phyloP scores from a whole-genome alignment of 2,113 vertebrate genomes.

The Prionailurus bengalensis region DNA sequence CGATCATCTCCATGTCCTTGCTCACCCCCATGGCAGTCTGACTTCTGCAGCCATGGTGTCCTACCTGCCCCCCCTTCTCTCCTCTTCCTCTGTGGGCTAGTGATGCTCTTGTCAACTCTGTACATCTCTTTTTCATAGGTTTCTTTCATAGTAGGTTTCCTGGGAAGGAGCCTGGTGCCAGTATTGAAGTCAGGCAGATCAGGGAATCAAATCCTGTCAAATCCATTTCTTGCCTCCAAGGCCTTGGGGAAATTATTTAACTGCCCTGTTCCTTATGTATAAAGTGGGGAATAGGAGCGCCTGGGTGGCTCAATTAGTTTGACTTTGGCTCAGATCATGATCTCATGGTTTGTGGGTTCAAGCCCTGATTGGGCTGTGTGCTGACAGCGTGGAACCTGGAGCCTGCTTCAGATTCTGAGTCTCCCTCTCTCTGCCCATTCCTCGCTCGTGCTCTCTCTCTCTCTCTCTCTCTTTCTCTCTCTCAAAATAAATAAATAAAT shows the following conservation, averaged over 20 bases:
- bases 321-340: too few species aligned
- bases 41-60: neutral
- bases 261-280: neutral
- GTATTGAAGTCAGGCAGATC: neutral
- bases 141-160: neutral
- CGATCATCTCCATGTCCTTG: neutral
- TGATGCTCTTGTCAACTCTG: neutral
- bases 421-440: too few species aligned
- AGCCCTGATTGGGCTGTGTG: too few species aligned
- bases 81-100: neutral
- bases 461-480: too few species aligned
- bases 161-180: neutral
- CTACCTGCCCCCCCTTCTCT: neutral
- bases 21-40: neutral
- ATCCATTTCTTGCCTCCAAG: neutral
- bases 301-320: too few species aligned
- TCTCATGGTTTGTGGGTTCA: too few species aligned
- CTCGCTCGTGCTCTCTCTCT: too few species aligned
- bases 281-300: neutral
- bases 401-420: too few species aligned
- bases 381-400: too few species aligned
- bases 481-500: too few species aligned
- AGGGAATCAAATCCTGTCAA: neutral
- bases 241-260: neutral
- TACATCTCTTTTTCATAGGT: neutral